A percentile compares a stretch with the other conserved stretches of the same genome.
These are phyloP conservation scores for Vombatus ursinus DNA, from an alignment of 2,113 vertebrate genomes.

Conservation along the genomic window DNA sequence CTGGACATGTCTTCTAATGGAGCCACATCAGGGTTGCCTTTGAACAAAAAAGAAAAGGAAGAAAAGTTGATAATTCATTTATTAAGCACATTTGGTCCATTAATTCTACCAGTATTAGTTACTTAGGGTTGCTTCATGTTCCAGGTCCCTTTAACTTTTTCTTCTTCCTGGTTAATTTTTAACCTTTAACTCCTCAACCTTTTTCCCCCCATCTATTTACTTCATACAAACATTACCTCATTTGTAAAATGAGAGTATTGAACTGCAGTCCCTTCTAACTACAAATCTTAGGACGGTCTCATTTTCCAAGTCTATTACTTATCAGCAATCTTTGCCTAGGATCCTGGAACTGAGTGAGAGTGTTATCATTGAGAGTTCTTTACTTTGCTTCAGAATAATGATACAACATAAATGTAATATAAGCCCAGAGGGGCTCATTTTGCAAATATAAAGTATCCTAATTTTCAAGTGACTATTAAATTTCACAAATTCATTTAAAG, in stretches of 20 bases:
- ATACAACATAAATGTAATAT: constrained; percentile 29
- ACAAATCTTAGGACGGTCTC: not conserved
- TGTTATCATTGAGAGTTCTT: constrained; percentile 51
- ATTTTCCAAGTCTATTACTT: constrained; percentile 7
- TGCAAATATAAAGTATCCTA: constrained; percentile 58
- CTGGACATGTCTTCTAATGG: not conserved
- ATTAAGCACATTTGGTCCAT: not conserved
- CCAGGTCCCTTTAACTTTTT: not conserved
- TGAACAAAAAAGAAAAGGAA: not conserved
- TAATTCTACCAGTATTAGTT: not conserved
- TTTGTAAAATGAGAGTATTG: not conserved
- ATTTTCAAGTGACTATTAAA: constrained; percentile 48
- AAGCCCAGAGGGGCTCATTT: constrained; percentile 50
- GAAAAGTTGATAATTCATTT: not conserved
- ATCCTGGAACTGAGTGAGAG: constrained; percentile 2
- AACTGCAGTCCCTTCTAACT: not conserved
- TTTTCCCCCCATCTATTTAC: not conserved
- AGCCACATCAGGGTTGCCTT: not conserved
- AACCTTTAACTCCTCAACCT: not conserved
- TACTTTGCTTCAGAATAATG: constrained; percentile 38
- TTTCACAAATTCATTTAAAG: constrained; percentile 57
- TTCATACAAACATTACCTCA: not conserved
- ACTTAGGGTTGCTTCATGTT: not conserved
- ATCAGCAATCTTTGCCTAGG: not conserved
- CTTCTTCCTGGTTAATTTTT: constrained; percentile 9